Base-by-base conservation (phyloP, 2,888 invertebrate species). In the Xanthostigma xanthostigma region DNA sequence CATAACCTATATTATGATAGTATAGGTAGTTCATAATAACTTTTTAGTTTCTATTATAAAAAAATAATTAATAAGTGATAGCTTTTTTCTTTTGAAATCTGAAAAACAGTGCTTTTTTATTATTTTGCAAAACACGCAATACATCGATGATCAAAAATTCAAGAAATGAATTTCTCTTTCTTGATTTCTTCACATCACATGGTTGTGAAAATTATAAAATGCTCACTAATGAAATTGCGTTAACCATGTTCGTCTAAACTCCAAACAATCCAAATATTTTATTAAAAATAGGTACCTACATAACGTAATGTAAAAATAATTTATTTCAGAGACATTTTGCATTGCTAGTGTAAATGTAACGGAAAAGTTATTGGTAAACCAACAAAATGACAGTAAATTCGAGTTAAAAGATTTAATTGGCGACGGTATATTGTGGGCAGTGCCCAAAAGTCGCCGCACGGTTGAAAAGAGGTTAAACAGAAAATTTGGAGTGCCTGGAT, bases 391-490 rank as follows among this genome's bases (percentile, higher is more conserved):
- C 34, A 12, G 37, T 50, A 63, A 63, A 45, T 72, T 74, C 56
- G 73, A 75, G 2, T 54, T 87, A 8, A 77, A 78, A 57, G 77
- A 84, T 54, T 62, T 86, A 12, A 64, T 85, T 44, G 79, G 78
- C 1, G 78, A 87, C 66, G 84, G 85, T 2, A 74, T 90, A 53
- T 63, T 93, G 14, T 82, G 84, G 76, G 92, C 82, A 44, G 89
- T 85, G 2, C 94, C 91, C 0, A 87, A 84, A 60, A 71, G 73
- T 53, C 72, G 95, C 56, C 73, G 90, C 55, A 77, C 85, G 0
- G 54, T 88, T 41, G 93, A 94, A 61, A 82, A 70, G 61, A 73
- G 89, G 51, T 65, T 72, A 56, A 81, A 74, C 41, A 73, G 91
- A 43, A 86, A 80, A 65, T 90, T 74, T 65, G 90, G 90, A 0